phyloP scores from a whole-genome alignment of 2,888 invertebrate genomes.

The Axea sp. region DNA sequence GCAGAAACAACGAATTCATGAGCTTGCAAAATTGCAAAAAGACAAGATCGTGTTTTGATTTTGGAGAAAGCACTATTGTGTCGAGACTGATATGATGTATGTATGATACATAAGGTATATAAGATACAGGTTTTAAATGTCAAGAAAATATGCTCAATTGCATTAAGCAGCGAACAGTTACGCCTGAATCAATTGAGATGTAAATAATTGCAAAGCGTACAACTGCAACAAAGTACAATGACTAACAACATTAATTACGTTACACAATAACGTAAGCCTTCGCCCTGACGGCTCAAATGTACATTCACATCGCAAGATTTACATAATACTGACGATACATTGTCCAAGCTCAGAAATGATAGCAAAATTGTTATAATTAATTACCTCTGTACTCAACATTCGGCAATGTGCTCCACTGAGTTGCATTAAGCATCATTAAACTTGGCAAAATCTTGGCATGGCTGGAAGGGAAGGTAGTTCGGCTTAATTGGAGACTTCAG shows the following conservation, averaged over 20 bases:
- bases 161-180: not conserved
- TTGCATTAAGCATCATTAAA: slow-evolving; percentile 41
- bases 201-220: not conserved
- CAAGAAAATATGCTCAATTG: too few relatives aligned
- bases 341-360: slow-evolving; percentile 11
- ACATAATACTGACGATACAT: slow-evolving; percentile 2
- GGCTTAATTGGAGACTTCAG: slow-evolving; percentile 44
- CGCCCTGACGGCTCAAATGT: not conserved
- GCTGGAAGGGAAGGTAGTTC: slow-evolving; percentile 16
- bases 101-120: too few relatives aligned
- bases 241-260: not conserved
- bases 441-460: slow-evolving; percentile 40
- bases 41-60: too few relatives aligned
- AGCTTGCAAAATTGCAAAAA: too few relatives aligned
- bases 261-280: not conserved
- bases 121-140: too few relatives aligned
- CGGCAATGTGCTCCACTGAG: not conserved
- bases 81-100: too few relatives aligned
- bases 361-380: slow-evolving; percentile 32
- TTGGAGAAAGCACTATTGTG: too few relatives aligned
- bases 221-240: not conserved
- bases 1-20: too few relatives aligned
- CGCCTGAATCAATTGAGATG: not conserved
- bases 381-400: slow-evolving; percentile 13
- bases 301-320: not conserved